Evolutionary conservation across 2,888 invertebrate species (phyloP), one percentile per base, ranked within the genome.

Genomic region (Phlogophora meticulosa): DNA sequence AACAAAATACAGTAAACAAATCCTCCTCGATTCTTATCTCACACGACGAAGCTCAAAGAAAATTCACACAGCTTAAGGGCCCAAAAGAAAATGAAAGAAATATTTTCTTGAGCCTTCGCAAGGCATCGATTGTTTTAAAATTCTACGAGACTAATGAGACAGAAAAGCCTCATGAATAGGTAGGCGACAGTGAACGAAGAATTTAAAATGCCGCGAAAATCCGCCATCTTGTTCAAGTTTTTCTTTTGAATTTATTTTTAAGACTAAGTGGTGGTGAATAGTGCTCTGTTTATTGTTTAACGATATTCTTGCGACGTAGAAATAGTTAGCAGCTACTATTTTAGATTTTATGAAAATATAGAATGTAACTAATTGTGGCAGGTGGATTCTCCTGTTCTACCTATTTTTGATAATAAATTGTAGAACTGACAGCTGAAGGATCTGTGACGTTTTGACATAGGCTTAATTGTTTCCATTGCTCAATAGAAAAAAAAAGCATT

Each of bases 61-160:
- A 20, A 55, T 64, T 46, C 42, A 22, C 24, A 22, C 17, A 57
- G 51, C 36, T 52, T 43, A 48, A 60, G 17, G n/a, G 11, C n/a
- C 7, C 11, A 9, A 28, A 68, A 51, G 42, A 70, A 73, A 73
- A 68, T 68, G 57, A 38, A 62, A 32, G 4, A 43, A 59, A 69
- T 36, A 49, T 67, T 43, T 49, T 28, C 22, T 45, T 36, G 13
- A 53, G 42, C 24, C 17, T 51, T 66, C 24, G 20, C 4, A n/a
- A 36, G 36, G 20, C 36, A 59, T 71, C 59, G 62, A 81, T 79
- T 74, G 71, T 76, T 72, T 68, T 58, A 68, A 78, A 71, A 57
- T 69, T 63, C 49, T 52, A n/a, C 45, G 46, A 40, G 48, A 57
- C 74, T 76, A 80, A 78, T 81, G 76, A 72, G 57, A 59, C 40